Evolutionary conservation across 2,888 invertebrate genomes (phyloP).

Genomic region (Ecliptopera silaceata): DNA sequence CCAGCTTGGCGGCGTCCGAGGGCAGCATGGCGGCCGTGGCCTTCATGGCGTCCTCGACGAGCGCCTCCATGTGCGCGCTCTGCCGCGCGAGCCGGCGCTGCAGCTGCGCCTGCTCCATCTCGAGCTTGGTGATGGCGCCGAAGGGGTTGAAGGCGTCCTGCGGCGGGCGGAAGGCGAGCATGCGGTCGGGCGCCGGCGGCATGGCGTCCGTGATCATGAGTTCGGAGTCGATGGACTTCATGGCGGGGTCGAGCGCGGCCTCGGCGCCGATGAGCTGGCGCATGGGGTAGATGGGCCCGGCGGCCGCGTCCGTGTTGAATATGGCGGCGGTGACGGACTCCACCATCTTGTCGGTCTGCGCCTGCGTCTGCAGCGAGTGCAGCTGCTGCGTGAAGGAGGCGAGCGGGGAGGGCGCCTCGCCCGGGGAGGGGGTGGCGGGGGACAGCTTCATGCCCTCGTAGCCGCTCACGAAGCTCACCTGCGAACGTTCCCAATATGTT

Average conservation of each 20-base stretch:
- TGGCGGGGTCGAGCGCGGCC: constrained; percentile 53
- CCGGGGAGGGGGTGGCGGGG: constrained; percentile 62
- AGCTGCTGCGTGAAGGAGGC: constrained; percentile 74
- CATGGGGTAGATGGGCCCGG: constrained; percentile 43
- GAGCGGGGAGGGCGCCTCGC: constrained; percentile 66
- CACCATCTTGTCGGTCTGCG: constrained; percentile 80
- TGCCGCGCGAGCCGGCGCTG: constrained; percentile 68
- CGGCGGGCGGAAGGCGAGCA: constrained; percentile 57
- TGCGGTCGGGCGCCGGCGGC: constrained; percentile 50
- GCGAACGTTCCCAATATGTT: constrained; percentile 28
- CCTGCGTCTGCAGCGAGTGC: constrained; percentile 76
- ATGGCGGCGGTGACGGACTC: constrained; percentile 78
- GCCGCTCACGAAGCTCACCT: constrained; percentile 65
- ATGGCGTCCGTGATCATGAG: constrained; percentile 61
- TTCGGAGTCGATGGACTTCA: constrained; percentile 63
- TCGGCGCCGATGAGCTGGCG: constrained; percentile 63
- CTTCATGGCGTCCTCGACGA: constrained; percentile 77
- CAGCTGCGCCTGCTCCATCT: constrained; percentile 63
- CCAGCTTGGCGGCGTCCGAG: constrained; percentile 76
- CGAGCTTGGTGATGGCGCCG: constrained; percentile 67
- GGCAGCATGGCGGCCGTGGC: constrained; percentile 73
- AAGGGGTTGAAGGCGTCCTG: constrained; percentile 66
- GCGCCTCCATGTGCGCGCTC: constrained; percentile 74
- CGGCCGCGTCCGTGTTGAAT: constrained; percentile 69
- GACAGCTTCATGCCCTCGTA: constrained; percentile 83